These are phyloP conservation scores for Acropora yongei DNA, from an alignment of 64 coral and sea anemone species.

Conservation along the genomic window DNA sequence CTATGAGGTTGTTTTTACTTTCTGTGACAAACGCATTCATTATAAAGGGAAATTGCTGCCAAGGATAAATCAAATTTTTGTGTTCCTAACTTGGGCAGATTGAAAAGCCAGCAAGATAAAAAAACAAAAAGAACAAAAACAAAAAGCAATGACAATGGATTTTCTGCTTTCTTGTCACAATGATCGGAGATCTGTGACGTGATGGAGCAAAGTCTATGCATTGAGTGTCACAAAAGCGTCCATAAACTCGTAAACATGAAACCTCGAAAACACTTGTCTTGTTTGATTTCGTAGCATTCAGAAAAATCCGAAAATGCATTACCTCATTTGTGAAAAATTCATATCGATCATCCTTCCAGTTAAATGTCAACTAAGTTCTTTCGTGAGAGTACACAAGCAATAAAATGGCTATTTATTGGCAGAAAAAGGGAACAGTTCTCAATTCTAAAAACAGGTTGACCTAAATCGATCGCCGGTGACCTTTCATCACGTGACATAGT, in stretches of 20 bases:
- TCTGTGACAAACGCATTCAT: no score
- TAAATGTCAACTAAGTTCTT: not conserved
- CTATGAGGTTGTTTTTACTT: no score
- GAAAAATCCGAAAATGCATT: not conserved
- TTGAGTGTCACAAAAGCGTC: not conserved
- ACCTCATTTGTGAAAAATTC: not conserved
- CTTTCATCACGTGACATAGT: not conserved
- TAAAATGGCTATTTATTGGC: not conserved
- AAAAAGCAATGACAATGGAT: not conserved
- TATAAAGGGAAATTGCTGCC: no score
- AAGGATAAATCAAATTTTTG: not conserved
- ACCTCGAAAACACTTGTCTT: not conserved
- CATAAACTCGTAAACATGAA: not conserved
- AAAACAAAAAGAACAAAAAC: no score
- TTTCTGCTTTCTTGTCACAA: not conserved
- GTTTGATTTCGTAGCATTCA: not conserved
- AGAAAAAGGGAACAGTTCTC: not conserved
- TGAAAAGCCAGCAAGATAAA: not conserved
- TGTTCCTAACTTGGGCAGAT: not conserved
- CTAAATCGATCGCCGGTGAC: not conserved
- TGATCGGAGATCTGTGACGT: not conserved
- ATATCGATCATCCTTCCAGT: not conserved
- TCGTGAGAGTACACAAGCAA: not conserved
- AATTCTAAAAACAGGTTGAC: not conserved
- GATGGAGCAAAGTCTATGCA: not conserved